Percentiles rank a stretch among this genome's conserved stretches.
These are phyloP conservation scores for Elephas maximus DNA, from an alignment of 2,113 vertebrate species.

Conservation along the genomic window DNA sequence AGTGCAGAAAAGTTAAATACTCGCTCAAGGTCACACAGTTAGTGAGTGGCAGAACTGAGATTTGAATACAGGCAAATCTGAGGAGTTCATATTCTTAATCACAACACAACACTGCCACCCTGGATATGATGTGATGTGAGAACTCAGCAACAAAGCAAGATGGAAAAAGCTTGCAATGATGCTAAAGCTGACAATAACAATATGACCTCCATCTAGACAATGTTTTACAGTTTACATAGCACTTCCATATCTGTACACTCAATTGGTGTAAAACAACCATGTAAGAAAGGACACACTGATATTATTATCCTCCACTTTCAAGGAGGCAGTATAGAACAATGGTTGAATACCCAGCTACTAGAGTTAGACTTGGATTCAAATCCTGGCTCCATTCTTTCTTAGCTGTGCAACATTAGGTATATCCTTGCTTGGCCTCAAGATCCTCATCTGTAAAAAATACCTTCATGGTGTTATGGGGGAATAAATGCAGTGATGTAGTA, in stretches of 20 bases:
- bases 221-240: neutral
- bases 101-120: neutral
- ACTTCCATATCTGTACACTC: neutral
- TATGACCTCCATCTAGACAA: neutral
- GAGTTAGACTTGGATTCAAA: conserved; percentile 15
- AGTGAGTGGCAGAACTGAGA: no score
- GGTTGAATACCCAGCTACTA: neutral
- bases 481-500: neutral
- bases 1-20: no score
- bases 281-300: neutral
- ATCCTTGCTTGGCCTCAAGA: neutral
- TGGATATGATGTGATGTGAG: neutral
- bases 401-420: neutral
- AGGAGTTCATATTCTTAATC: neutral
- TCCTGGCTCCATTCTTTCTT: neutral
- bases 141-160: neutral
- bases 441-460: neutral
- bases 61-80: neutral
- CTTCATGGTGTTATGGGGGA: neutral
- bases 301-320: neutral
- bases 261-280: neutral
- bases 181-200: neutral
- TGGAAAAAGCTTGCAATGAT: neutral
- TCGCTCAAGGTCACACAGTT: no score
- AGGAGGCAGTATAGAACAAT: neutral